These are phyloP conservation scores for Pterocles orientalis DNA, from an alignment of 2,113 vertebrate genomes.

Conservation along the genomic window DNA sequence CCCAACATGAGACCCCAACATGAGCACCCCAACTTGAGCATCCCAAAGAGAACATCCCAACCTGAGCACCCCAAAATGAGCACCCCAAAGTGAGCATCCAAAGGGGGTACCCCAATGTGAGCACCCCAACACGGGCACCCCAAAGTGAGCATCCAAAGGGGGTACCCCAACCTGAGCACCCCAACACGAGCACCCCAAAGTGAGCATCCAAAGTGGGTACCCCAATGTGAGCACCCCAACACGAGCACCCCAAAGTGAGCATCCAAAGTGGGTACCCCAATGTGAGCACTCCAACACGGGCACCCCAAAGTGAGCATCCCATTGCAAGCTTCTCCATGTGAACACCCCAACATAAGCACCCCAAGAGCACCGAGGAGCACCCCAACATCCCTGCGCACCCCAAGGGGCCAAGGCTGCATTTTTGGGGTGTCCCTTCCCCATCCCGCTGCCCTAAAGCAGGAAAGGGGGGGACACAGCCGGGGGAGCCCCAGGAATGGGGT, in stretches of 20 bases:
- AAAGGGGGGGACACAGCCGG: fast-evolving
- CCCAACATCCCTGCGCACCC: not conserved
- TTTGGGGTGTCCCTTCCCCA: not conserved
- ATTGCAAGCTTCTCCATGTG: not conserved
- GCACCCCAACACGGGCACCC: not conserved
- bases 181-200: not conserved
- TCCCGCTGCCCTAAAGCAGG: not conserved
- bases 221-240: not conserved
- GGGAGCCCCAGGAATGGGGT: not conserved
- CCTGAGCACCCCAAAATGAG: fast-evolving
- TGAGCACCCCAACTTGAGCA: too few relatives aligned
- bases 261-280: not conserved
- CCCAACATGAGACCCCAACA: fast-evolving
- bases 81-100: not conserved
- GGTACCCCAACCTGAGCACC: too few relatives aligned
- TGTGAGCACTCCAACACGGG: not conserved
- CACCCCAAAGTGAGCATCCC: not conserved
- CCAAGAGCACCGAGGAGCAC: not conserved
- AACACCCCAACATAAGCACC: not conserved
- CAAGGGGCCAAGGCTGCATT: not conserved
- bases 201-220: too few relatives aligned
- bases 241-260: not conserved
- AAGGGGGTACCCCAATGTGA: too few relatives aligned
- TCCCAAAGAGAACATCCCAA: too few relatives aligned
- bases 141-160: not conserved